phyloP scores from a whole-genome alignment of 2,797 vertebrate species.

The Holocentrus rufus region DNA sequence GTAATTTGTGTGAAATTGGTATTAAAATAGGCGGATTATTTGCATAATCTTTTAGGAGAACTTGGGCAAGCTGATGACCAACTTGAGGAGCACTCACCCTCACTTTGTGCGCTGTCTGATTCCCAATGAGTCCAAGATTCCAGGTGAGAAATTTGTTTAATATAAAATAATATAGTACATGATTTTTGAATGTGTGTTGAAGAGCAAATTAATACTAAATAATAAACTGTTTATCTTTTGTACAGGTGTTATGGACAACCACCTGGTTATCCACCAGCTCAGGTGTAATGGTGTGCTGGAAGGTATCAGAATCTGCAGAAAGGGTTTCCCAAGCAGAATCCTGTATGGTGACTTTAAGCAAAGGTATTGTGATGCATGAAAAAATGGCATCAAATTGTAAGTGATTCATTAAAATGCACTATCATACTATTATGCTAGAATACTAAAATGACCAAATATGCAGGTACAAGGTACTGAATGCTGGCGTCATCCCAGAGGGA shows the following conservation, averaged over 20 bases:
- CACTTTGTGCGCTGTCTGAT: conserved; percentile 94
- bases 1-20: too few species aligned
- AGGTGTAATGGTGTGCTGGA: conserved; percentile 91
- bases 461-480: conserved; percentile 75
- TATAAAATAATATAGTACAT: too few species aligned
- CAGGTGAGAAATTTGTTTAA: conserved; percentile 77
- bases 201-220: too few species aligned
- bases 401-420: too few species aligned
- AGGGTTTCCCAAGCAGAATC: conserved; percentile 89
- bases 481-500: conserved; percentile 89
- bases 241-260: conserved; percentile 90
- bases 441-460: too few species aligned
- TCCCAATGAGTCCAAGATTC: conserved; percentile 92
- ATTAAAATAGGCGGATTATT: too few species aligned
- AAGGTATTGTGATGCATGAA: conserved; percentile 66
- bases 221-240: too few species aligned
- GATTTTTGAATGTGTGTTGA: too few species aligned
- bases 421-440: background rate
- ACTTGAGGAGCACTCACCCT: conserved; percentile 88
- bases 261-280: conserved; percentile 91
- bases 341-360: conserved; percentile 87
- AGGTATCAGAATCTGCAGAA: conserved; percentile 89
- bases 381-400: too few species aligned
- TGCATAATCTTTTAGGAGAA: conserved; percentile 79
- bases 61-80: conserved; percentile 91